Evolutionary conservation across 2,113 vertebrate species (phyloP).

Genomic region (Elephas maximus): DNA sequence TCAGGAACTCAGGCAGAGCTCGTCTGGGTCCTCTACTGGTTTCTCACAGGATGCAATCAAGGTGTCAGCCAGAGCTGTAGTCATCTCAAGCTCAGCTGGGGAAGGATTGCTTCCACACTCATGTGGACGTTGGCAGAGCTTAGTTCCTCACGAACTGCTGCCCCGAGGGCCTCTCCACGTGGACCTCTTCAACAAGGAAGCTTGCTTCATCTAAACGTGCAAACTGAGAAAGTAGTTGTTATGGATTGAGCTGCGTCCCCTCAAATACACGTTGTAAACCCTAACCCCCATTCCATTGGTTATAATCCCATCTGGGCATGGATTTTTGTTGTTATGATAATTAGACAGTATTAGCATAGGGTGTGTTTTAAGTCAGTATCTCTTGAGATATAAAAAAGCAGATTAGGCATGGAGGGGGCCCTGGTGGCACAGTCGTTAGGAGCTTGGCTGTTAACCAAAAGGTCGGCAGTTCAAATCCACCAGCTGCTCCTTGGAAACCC

Average conservation of each 20-base stretch:
- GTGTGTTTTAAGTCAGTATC: too few species aligned
- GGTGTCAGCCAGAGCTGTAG: fast-evolving
- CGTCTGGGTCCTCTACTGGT: background rate
- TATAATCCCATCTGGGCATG: too few species aligned
- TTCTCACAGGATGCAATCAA: background rate
- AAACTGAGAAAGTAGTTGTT: background rate
- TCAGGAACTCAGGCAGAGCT: background rate
- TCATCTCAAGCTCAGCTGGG: background rate
- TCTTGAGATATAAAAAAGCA: too few species aligned
- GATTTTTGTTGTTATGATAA: too few species aligned
- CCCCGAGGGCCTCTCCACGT: background rate
- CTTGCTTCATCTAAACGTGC: background rate
- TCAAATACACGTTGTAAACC: background rate
- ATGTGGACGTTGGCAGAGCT: fast-evolving
- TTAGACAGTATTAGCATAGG: too few species aligned
- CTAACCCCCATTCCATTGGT: background rate
- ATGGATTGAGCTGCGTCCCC: background rate
- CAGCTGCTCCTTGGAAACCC: too few species aligned
- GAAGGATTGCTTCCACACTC: background rate
- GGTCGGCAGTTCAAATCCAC: too few species aligned
- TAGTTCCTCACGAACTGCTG: background rate
- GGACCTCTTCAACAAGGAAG: background rate
- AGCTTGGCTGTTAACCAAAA: too few species aligned
- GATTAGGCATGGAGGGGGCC: too few species aligned
- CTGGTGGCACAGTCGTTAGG: too few species aligned